Evolutionary conservation across 2,888 invertebrate species (phyloP).

Genomic region (Rhyacophila evoluta): DNA sequence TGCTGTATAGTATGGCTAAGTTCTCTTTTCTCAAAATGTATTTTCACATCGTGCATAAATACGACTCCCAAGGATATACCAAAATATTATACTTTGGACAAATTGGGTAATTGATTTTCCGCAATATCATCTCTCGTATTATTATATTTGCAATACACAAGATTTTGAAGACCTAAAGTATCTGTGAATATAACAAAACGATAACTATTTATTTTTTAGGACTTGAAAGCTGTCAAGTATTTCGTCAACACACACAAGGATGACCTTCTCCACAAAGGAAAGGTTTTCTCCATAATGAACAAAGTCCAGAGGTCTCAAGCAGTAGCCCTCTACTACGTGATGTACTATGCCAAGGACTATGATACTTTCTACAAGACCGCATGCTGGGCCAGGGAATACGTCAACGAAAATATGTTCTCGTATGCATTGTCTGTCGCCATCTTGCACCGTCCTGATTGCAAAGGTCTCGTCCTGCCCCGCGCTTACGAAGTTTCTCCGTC

Average conservation of each 20-base stretch:
- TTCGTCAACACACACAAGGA: conserved; percentile 69
- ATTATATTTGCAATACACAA: too few species aligned
- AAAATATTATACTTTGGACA: too few species aligned
- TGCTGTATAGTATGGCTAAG: too few species aligned
- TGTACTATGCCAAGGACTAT: conserved; percentile 79
- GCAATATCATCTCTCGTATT: too few species aligned
- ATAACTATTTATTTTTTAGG: conserved; percentile 60
- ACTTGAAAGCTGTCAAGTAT: conserved; percentile 69
- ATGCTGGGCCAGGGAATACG: conserved; percentile 74
- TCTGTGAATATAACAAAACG: too few species aligned
- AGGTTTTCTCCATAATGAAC: conserved; percentile 72
- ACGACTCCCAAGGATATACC: too few species aligned
- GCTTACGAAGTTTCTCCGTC: conserved; percentile 81
- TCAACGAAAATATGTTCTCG: conserved; percentile 79
- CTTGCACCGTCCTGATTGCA: conserved; percentile 73
- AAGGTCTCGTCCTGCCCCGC: conserved; percentile 76
- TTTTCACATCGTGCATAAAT: too few species aligned
- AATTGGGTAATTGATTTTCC: too few species aligned
- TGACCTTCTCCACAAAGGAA: conserved; percentile 70
- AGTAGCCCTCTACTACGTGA: conserved; percentile 73
- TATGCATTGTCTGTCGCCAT: conserved; percentile 75
- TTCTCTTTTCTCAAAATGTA: too few species aligned
- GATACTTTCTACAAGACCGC: conserved; percentile 78
- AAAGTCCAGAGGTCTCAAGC: conserved; percentile 73
- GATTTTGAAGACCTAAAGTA: too few species aligned